Evolutionary conservation across 2,113 vertebrate genomes (phyloP).

Genomic region (Quiscalus mexicanus): DNA sequence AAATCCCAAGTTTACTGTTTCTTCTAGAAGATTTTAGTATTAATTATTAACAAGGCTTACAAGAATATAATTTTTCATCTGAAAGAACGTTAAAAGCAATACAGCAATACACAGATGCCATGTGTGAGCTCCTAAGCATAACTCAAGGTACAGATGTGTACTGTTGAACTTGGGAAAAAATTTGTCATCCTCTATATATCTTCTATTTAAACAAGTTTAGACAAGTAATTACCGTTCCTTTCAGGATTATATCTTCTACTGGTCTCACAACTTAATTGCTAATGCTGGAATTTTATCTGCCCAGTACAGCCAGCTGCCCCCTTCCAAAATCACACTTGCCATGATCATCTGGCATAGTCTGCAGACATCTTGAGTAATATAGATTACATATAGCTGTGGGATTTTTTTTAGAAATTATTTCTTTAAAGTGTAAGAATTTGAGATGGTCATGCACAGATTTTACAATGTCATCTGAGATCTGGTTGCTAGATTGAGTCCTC

Average conservation of each 20-base stretch:
- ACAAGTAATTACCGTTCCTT: background rate
- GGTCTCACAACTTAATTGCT: background rate
- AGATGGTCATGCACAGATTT: background rate
- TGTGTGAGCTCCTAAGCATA: rapidly evolving
- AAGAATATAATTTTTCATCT: background rate
- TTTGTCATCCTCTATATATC: background rate
- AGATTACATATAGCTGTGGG: background rate
- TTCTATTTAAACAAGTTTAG: background rate
- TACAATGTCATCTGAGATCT: background rate
- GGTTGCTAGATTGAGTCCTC: background rate
- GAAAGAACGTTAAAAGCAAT: background rate
- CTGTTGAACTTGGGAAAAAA: background rate
- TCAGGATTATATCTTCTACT: background rate
- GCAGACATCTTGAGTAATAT: background rate
- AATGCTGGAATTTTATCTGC: background rate
- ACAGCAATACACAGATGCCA: background rate
- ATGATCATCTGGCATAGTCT: background rate
- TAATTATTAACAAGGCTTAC: background rate
- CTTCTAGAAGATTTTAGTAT: background rate
- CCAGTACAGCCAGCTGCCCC: background rate
- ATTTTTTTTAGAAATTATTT: background rate
- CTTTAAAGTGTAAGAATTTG: background rate
- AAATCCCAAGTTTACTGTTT: background rate
- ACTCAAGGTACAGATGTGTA: background rate
- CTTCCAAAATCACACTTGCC: background rate